These are phyloP conservation scores for Morone chrysops DNA, from an alignment of 2,113 vertebrate species.

Conservation along the genomic window DNA sequence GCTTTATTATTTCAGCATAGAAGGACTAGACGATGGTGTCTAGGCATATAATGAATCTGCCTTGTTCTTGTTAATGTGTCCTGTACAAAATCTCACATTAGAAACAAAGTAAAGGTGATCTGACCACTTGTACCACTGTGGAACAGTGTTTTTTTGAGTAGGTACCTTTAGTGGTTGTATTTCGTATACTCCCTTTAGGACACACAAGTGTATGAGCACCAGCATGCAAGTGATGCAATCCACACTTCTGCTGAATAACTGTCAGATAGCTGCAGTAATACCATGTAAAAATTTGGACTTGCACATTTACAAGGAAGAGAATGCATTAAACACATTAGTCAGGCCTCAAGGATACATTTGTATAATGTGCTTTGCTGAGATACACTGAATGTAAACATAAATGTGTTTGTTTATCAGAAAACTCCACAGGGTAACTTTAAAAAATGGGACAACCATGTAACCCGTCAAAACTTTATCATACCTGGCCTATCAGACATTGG, in stretches of 20 bases:
- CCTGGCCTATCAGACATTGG: constrained; percentile 1
- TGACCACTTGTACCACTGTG: neutral
- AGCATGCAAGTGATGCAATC: neutral
- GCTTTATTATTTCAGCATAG: neutral
- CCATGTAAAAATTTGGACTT: neutral
- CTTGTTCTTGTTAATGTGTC: neutral
- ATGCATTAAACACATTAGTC: neutral
- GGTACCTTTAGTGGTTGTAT: neutral
- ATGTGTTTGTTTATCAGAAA: neutral
- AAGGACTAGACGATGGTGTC: neutral
- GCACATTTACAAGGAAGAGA: neutral
- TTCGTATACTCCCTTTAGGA: no score
- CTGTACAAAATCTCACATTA: neutral
- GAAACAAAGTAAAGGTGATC: neutral
- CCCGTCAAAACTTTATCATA: neutral
- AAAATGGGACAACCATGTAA: neutral
- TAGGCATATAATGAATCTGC: neutral
- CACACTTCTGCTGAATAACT: neutral
- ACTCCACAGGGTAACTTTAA: neutral
- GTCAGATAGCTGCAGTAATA: neutral
- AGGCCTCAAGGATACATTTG: neutral
- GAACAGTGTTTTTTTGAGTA: neutral
- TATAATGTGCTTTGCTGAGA: neutral
- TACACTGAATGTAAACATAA: neutral
- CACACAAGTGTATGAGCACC: neutral